A percentile compares a stretch with the other conserved stretches of the same genome.
phyloP scores from a whole-genome alignment of 2,113 vertebrate species.

The Ellobius talpinus region DNA sequence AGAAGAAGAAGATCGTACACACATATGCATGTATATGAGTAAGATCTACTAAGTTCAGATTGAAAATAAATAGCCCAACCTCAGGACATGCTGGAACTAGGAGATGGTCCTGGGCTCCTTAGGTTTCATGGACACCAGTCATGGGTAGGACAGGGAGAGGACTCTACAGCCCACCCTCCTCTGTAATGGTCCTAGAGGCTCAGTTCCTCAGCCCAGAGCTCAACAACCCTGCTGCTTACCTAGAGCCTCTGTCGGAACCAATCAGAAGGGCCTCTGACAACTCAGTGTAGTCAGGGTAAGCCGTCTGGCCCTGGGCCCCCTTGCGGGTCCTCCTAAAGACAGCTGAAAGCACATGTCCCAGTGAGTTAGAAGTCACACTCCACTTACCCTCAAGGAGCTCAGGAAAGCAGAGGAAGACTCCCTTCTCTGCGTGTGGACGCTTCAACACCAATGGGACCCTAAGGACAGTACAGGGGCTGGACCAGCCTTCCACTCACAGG shows the following conservation, averaged over 20 bases:
- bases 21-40: background rate
- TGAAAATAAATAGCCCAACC: background rate
- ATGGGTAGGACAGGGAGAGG: background rate
- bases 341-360: background rate
- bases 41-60: background rate
- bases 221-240: background rate
- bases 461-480: conserved; percentile 70
- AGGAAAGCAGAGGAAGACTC: conserved; percentile 84
- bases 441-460: conserved; percentile 51
- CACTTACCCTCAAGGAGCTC: conserved; percentile 65
- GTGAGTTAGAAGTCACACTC: background rate
- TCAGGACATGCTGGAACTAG: background rate
- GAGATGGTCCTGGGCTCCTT: background rate
- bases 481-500: conserved; percentile 6
- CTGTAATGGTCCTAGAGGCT: background rate
- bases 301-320: background rate
- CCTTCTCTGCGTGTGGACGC: conserved; percentile 83
- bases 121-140: background rate
- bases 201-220: background rate
- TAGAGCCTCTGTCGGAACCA: background rate
- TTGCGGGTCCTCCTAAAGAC: no score
- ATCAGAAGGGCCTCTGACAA: background rate
- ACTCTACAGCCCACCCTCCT: background rate
- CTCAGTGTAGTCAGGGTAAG: background rate
- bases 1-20: background rate